Conservation (phyloP, 2,888 invertebrate genomes). For the Monoplex corrugatus region DNA sequence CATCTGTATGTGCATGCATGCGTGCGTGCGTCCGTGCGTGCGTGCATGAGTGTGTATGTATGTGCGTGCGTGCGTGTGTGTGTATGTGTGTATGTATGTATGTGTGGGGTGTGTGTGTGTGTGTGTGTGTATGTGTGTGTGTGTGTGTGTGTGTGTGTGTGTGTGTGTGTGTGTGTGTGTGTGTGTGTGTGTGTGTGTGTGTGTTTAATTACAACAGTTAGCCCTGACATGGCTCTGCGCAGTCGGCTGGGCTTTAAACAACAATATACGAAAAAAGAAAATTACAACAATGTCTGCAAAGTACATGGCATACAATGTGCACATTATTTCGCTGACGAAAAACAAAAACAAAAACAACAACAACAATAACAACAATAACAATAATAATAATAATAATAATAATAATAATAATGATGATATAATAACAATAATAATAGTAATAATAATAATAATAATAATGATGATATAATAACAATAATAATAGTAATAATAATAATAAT, state of each 20-base stretch:
- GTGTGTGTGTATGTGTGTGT: slow-evolving; percentile 1
- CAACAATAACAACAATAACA: background rate
- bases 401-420: background rate
- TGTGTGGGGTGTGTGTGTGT: background rate
- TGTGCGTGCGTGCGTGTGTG: background rate
- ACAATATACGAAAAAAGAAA: background rate
- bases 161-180: slow-evolving; percentile 28
- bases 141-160: slow-evolving; percentile 20
- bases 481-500: background rate
- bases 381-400: background rate
- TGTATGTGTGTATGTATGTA: too few relatives aligned
- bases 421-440: too few relatives aligned
- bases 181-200: background rate
- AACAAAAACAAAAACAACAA: too few relatives aligned
- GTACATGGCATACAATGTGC: background rate
- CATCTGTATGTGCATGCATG: background rate
- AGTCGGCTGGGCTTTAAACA: background rate
- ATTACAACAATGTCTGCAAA: background rate
- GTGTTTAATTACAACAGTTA: background rate
- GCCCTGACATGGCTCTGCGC: too few relatives aligned
- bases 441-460: too few relatives aligned
- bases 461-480: too few relatives aligned
- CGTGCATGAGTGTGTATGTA: background rate
- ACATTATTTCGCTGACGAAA: too few relatives aligned
- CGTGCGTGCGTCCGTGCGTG: background rate